These are phyloP conservation scores for Lamellibrachia columna DNA, from an alignment of 2,888 invertebrate species.

Conservation along the genomic window DNA sequence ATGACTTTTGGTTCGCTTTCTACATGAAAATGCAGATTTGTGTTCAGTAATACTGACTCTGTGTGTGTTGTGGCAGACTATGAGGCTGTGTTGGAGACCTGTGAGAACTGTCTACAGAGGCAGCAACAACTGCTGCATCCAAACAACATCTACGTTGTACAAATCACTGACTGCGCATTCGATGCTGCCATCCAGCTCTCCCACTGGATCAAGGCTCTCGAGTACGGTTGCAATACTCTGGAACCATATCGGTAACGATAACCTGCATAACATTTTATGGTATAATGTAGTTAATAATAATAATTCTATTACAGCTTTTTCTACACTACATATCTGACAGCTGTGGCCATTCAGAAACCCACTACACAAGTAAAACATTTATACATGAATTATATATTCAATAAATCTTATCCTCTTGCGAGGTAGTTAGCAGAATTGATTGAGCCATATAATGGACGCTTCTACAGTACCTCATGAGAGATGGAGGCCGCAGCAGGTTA, in stretches of 20 bases:
- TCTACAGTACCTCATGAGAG: too few species aligned
- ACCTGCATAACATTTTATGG: background rate
- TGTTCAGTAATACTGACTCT: background rate
- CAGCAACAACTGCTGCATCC: conserved; percentile 76
- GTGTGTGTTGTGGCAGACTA: background rate
- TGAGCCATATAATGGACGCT: too few species aligned
- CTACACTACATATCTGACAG: too few species aligned
- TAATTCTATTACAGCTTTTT: background rate
- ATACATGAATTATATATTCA: too few species aligned
- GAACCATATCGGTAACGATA: conserved; percentile 48
- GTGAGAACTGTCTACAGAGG: conserved; percentile 72
- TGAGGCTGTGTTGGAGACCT: conserved; percentile 32
- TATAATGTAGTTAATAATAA: background rate
- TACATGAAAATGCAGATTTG: background rate
- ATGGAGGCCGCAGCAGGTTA: too few species aligned
- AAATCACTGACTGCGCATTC: conserved; percentile 83
- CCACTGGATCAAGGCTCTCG: conserved; percentile 79
- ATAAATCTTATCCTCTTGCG: too few species aligned
- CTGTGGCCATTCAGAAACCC: too few species aligned
- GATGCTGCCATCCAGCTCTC: conserved; percentile 81
- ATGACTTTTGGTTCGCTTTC: too few species aligned
- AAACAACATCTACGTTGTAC: conserved; percentile 78
- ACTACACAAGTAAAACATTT: too few species aligned
- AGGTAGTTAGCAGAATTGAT: too few species aligned
- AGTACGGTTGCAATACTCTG: conserved; percentile 81